Percentiles rank a stretch among this genome's conserved stretches.
These are phyloP conservation scores for Microvelia longipes DNA, from an alignment of 1,140 invertebrate species.

Conservation along the genomic window DNA sequence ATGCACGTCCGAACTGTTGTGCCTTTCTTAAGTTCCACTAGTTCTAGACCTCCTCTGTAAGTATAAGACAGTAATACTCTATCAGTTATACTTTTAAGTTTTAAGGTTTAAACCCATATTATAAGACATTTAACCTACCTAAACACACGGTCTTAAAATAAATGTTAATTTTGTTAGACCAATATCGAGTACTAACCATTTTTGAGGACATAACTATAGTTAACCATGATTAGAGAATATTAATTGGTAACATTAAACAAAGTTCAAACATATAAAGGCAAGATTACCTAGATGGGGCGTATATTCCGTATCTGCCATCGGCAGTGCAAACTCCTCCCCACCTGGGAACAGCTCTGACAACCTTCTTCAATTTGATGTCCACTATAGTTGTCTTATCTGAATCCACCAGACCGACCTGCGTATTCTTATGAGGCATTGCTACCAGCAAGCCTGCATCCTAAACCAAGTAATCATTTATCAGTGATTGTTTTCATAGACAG, in stretches of 20 bases:
- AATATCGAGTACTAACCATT: too few species aligned
- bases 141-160: too few species aligned
- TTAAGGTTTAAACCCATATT: too few species aligned
- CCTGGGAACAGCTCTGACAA: conserved; percentile 56
- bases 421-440: conserved; percentile 62
- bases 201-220: too few species aligned
- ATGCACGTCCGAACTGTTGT: conserved; percentile 70
- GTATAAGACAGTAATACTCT: too few species aligned
- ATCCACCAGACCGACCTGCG: conserved; percentile 73
- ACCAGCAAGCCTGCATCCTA: conserved; percentile 50
- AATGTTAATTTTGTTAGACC: too few species aligned
- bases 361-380: conserved; percentile 65
- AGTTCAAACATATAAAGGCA: too few species aligned
- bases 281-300: conserved; percentile 66
- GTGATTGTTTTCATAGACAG: not conserved
- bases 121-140: too few species aligned
- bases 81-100: too few species aligned
- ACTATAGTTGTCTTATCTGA: conserved; percentile 76
- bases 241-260: too few species aligned
- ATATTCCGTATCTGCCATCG: conserved; percentile 82
- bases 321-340: conserved; percentile 69
- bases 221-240: too few species aligned
- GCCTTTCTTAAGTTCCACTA: conserved; percentile 73
- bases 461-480: conserved; percentile 12
- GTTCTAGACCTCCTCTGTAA: conserved; percentile 73